Conservation (phyloP, 2,113 vertebrate species). For the Pagrus major region DNA sequence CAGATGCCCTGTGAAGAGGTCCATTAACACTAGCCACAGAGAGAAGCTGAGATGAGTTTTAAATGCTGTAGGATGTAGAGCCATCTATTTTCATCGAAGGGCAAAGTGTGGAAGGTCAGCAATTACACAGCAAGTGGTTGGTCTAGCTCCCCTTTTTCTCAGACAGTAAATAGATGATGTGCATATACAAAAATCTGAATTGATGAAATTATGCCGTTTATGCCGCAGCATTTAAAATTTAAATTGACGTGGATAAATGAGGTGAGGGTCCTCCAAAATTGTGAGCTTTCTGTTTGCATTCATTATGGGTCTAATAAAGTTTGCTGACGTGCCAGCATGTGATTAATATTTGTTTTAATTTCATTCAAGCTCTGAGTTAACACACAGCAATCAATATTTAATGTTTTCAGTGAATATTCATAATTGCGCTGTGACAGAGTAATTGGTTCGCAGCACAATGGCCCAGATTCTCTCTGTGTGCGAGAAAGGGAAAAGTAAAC, state of each 20-base stretch:
- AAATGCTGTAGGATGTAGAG: conserved; percentile 62
- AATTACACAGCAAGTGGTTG: conserved; percentile 47
- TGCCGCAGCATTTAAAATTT: conserved; percentile 52
- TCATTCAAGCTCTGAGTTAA: conserved; percentile 75
- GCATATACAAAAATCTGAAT: conserved; percentile 31
- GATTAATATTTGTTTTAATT: conserved; percentile 86
- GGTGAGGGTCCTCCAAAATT: conserved; percentile 46
- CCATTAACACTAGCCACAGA: conserved; percentile 68
- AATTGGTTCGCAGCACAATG: conserved; percentile 65
- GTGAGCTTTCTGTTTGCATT: conserved; percentile 54
- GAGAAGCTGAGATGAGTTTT: conserved; percentile 57
- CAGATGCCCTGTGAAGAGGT: conserved; percentile 69
- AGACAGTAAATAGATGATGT: conserved; percentile 30
- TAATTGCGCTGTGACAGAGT: conserved; percentile 70
- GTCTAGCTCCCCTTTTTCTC: conserved; percentile 1
- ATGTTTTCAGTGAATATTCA: conserved; percentile 81
- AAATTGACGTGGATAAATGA: conserved; percentile 60
- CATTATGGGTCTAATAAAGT: conserved; percentile 68
- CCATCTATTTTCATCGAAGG: conserved; percentile 60
- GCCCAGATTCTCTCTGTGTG: conserved; percentile 37
- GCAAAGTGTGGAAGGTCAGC: conserved; percentile 65
- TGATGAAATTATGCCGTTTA: conserved; percentile 47
- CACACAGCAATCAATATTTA: conserved; percentile 80
- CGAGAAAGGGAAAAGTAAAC: conserved; percentile 37
- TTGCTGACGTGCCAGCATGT: conserved; percentile 63